Base-by-base conservation (phyloP, 1,140 invertebrate genomes). In the Hylaeus anthracinus region DNA sequence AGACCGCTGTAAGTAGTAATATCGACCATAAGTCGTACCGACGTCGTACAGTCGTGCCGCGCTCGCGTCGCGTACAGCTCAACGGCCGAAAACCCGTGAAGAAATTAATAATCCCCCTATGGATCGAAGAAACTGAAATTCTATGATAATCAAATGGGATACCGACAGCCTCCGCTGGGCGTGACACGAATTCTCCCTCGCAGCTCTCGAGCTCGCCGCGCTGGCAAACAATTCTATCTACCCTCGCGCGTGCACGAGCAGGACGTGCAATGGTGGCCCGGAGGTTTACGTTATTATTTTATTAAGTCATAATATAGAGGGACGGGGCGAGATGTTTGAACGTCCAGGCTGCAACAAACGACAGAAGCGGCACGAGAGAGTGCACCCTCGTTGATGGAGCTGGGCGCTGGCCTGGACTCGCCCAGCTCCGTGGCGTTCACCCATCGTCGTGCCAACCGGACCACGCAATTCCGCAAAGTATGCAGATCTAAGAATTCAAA, bases 401-500 rank as follows among this genome's bases (percentile, higher is more conserved):
- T 78, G 74, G 43, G 41, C 10, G 78, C 71, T 61, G 78, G 67
- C 66, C 15, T 58, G 26, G 10, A 26, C 14, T 41, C n/a, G 41
- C 39, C 51, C 37, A 12, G 60, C 60, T 26, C 67, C 61, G 63
- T 79, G 60, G 77, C 45, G 76, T 76, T 82, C 26, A 56, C 63
- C 84, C 77, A 74, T 85, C 88, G 80, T 86, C 73, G 72, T 88
- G 88, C 88, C 80, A 85, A 75, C 72, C 75, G 70, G 80, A 84
- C 90, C 87, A 88, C 90, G 90, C 92, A 92, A 93, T 93, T 93
- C 90, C 89, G 88, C 90, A 87, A 93, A 93, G 90, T 93, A 93
- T 93, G 92, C 91, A 93, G 92, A 93, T 93, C 92, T 93, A 93
- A 93, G 93, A 93, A 94, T 94, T 93, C 90, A 93, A 94, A 94